Evolutionary conservation across 92 coral and sea anemone genomes (phyloP).

Genomic region (Heliopora coerulea): DNA sequence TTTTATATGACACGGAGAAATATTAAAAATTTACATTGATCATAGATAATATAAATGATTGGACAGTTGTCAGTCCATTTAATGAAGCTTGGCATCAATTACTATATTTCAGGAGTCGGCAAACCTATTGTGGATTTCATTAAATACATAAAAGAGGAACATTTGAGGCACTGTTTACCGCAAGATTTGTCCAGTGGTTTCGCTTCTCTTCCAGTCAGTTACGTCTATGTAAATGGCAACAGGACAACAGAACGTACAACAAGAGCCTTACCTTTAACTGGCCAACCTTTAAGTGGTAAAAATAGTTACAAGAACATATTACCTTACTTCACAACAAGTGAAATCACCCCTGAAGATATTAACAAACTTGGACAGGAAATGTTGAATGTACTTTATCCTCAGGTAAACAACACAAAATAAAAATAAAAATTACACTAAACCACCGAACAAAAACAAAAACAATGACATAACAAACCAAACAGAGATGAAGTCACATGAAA

Average conservation of each 20-base stretch:
- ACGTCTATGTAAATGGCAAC: conserved; percentile 67
- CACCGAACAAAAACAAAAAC: too few species aligned
- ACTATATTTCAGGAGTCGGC: conserved; percentile 65
- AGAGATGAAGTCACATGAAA: too few species aligned
- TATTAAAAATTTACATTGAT: too few species aligned
- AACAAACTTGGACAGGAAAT: conserved; percentile 68
- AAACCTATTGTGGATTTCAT: conserved; percentile 69
- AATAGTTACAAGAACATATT: conserved; percentile 64
- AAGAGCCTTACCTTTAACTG: conserved; percentile 57
- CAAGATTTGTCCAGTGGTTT: conserved; percentile 77
- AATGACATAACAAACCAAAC: too few species aligned
- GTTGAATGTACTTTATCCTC: conserved; percentile 54
- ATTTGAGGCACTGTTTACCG: conserved; percentile 75
- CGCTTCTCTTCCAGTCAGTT: conserved; percentile 69
- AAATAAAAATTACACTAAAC: not conserved
- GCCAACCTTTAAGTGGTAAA: conserved; percentile 68
- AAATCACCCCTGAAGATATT: conserved; percentile 69
- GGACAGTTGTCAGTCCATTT: too few species aligned
- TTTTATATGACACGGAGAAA: too few species aligned
- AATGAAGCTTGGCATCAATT: too few species aligned
- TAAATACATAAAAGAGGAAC: conserved; percentile 63
- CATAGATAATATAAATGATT: too few species aligned
- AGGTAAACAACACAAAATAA: not conserved
- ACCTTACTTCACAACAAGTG: conserved; percentile 77
- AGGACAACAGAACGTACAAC: conserved; percentile 57